A percentile compares a stretch with the other conserved stretches of the same genome.
Evolutionary conservation across 2,888 invertebrate species (phyloP).

Genomic region (Dermolepida albohirtum): DNA sequence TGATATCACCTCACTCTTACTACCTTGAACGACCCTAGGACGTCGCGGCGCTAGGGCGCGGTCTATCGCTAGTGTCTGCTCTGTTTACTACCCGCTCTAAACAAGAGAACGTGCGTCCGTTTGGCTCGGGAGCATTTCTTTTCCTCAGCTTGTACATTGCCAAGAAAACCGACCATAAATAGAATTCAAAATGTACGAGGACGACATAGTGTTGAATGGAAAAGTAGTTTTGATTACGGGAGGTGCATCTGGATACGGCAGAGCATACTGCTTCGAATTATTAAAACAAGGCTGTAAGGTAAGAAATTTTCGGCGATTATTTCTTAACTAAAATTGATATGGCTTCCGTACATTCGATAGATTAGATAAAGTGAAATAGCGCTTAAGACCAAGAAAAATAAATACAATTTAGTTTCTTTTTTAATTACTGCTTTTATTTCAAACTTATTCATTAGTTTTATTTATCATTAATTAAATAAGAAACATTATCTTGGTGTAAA

Average conservation of each 20-base stretch:
- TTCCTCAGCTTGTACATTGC: constrained; percentile 3
- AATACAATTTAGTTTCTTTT: too few species aligned
- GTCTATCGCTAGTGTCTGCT: constrained; percentile 40
- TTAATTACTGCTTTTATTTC: too few species aligned
- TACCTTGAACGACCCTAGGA: constrained; percentile 45
- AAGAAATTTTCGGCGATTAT: constrained; percentile 48
- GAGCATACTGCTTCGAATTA: constrained; percentile 78
- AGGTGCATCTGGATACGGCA: constrained; percentile 79
- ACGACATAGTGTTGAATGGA: constrained; percentile 77
- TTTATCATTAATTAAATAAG: too few species aligned
- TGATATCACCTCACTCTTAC: constrained; percentile 29
- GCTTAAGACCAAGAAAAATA: too few species aligned
- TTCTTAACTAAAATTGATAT: not conserved
- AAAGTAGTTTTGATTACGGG: constrained; percentile 81
- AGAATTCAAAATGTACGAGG: constrained; percentile 5
- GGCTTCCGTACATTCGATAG: not conserved
- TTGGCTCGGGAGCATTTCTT: constrained; percentile 22
- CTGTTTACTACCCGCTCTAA: constrained; percentile 31
- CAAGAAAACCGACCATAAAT: constrained; percentile 3
- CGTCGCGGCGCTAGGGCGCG: constrained; percentile 54
- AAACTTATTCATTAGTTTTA: too few species aligned
- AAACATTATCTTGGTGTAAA: too few species aligned
- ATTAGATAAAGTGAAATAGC: too few species aligned
- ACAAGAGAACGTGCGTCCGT: constrained; percentile 27
- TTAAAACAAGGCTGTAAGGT: constrained; percentile 81